Conservation (phyloP, 64 coral and sea anemone genomes). For the Stylophora pistillata region DNA sequence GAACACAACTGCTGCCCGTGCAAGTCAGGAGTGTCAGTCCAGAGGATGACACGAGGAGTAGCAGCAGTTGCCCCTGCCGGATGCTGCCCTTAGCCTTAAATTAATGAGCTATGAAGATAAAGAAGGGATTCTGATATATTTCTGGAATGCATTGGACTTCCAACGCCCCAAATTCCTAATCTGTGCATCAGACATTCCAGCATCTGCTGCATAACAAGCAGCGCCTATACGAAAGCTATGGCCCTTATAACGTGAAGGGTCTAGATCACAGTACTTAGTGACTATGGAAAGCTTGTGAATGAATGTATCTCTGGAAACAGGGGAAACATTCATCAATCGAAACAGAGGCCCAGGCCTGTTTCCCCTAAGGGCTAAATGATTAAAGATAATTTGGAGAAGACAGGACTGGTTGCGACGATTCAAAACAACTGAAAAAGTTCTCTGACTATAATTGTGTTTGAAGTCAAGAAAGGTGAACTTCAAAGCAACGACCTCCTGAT, state of each 20-base stretch:
- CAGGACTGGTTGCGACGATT: slow-evolving; percentile 30
- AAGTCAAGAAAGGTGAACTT: slow-evolving; percentile 32
- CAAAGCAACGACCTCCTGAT: slow-evolving; percentile 1
- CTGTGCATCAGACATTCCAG: slow-evolving; percentile 43
- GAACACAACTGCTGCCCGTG: not conserved
- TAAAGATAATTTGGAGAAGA: slow-evolving; percentile 34
- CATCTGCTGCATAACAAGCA: slow-evolving; percentile 29
- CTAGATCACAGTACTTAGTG: slow-evolving; percentile 31
- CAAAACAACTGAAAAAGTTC: slow-evolving; percentile 12
- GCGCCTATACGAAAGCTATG: slow-evolving; percentile 53
- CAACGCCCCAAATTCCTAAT: slow-evolving; percentile 28
- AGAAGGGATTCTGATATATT: slow-evolving; percentile 28
- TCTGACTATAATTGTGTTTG: slow-evolving; percentile 41
- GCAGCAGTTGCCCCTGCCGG: not conserved
- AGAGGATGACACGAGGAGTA: not conserved
- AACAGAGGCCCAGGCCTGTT: slow-evolving; percentile 29
- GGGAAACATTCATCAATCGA: not conserved
- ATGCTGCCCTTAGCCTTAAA: not conserved
- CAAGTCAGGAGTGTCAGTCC: not conserved
- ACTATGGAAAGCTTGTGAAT: slow-evolving; percentile 21
- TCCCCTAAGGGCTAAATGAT: slow-evolving; percentile 4
- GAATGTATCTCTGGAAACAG: slow-evolving; percentile 9
- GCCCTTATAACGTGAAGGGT: slow-evolving; percentile 45
- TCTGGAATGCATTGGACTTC: slow-evolving; percentile 47
- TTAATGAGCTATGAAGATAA: not conserved